Evolutionary conservation across 2,888 invertebrate species (phyloP), one percentile per base, ranked within the genome.

Genomic region (Lasioglossum morio): DNA sequence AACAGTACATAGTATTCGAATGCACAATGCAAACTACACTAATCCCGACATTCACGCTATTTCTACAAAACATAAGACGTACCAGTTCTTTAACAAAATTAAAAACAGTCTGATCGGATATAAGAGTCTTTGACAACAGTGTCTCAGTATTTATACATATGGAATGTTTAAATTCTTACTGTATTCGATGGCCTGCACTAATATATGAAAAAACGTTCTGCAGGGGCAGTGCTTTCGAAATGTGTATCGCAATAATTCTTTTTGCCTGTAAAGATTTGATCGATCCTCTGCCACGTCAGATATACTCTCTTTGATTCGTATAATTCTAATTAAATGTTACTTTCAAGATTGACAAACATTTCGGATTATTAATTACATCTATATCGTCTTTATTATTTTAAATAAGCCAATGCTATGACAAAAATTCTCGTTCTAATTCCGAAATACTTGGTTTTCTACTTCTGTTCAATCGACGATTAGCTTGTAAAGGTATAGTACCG

Each of bases 381-480:
- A 76, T 19, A 76, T 74, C 43, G 37, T 53, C 37, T 19, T 46
- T 79, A 43, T 79, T 76, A 76, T 69, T 86, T 94, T 95, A 95
- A 89, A 94, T 95, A 86, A 95, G 94, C 94, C 95, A 94, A 91
- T 94, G 95, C 96, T 96, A 96, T 95, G 96, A 96, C 90, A 96
- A 95, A 92, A 96, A 96, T 87, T 96, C 96, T 77, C 96, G 94
- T 87, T 96, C 96, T 90, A 96, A 95, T 88, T 96, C 96, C 40
- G 95, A 94, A 70, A 96, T 95, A 87, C 96, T 95, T 66, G 96
- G 95, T 57, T 96, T 96, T 80, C 96, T 95, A 88, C 94, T 95
- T 84, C 95, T 94, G 84, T 94, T 95, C 76, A 95, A 92, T 53
- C 96, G 95, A 70, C 95, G 94, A 86, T 95, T 95, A 4, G 96